Percentiles rank a stretch among this genome's conserved stretches.
Evolutionary conservation across 1,140 invertebrate species (phyloP).

Genomic region (Drosophila leontia): DNA sequence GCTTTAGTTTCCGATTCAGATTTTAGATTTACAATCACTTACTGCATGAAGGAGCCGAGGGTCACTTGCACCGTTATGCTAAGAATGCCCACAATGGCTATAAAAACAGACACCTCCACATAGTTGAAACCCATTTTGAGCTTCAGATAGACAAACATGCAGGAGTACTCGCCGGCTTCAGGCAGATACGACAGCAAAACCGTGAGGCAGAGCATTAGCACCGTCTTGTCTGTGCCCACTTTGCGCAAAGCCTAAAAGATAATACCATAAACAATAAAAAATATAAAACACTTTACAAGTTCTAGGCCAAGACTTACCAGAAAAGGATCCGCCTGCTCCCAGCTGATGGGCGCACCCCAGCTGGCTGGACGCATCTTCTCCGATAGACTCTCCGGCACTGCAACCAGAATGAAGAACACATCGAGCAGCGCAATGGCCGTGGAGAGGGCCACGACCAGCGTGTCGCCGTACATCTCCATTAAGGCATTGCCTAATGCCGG

Average conservation of each 20-base stretch:
- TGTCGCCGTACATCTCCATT: slow-evolving; percentile 95
- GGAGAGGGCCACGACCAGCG: slow-evolving; percentile 97
- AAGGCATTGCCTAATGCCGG: slow-evolving; percentile 98
- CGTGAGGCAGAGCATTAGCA: slow-evolving; percentile 98
- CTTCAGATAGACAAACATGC: slow-evolving; percentile 99
- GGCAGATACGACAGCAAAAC: slow-evolving; percentile 99
- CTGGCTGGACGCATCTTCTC: slow-evolving; percentile 94
- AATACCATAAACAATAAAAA: neutral
- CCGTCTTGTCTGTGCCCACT: slow-evolving; percentile 97
- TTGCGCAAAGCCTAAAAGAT: slow-evolving; percentile 91
- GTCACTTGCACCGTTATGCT: slow-evolving; percentile 98
- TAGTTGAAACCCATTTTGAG: slow-evolving; percentile 98
- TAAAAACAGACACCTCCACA: slow-evolving; percentile 98
- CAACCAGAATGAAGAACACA: slow-evolving; percentile 98
- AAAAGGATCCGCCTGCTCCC: slow-evolving; percentile 99
- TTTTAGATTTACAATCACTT: neutral
- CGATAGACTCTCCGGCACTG: slow-evolving; percentile 98
- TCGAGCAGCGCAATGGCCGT: slow-evolving; percentile 98
- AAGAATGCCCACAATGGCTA: slow-evolving; percentile 97
- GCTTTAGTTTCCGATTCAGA: too few species aligned
- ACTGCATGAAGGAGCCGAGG: slow-evolving; percentile 93
- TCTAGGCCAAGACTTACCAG: slow-evolving; percentile 86
- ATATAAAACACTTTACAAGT: too few species aligned
- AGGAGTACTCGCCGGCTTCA: slow-evolving; percentile 99
- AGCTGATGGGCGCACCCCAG: slow-evolving; percentile 93